Conservation (phyloP, 2,888 invertebrate genomes). For the Thymelicus sylvestris region DNA sequence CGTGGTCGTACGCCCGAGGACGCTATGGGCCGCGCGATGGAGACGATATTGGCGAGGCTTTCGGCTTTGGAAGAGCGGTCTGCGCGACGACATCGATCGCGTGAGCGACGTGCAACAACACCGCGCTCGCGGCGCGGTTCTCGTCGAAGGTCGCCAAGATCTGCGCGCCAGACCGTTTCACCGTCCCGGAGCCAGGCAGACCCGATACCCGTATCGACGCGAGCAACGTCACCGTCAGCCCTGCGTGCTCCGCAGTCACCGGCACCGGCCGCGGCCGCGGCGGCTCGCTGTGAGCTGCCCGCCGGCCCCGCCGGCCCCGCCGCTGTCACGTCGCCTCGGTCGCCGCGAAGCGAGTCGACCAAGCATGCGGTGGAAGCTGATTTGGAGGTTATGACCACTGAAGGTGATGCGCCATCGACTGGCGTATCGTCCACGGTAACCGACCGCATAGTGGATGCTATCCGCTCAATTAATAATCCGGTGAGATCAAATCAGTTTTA, state of each 20-base stretch:
- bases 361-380: neutral
- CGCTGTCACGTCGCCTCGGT: neutral
- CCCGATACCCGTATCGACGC: neutral
- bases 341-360: conserved; percentile 2
- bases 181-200: neutral
- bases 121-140: no score
- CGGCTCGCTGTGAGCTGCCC: neutral
- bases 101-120: no score
- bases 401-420: neutral
- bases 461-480: conserved; percentile 6
- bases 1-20: no score
- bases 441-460: conserved; percentile 6
- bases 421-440: neutral
- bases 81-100: no score
- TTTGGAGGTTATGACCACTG: neutral
- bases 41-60: no score
- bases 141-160: no score
- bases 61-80: no score
- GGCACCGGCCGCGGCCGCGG: neutral
- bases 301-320: no score
- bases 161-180: no score
- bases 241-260: neutral
- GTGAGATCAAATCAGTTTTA: neutral
- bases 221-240: neutral
- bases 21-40: no score